Evolutionary conservation across 2,113 vertebrate species (phyloP).

Genomic region (Solea senegalensis): DNA sequence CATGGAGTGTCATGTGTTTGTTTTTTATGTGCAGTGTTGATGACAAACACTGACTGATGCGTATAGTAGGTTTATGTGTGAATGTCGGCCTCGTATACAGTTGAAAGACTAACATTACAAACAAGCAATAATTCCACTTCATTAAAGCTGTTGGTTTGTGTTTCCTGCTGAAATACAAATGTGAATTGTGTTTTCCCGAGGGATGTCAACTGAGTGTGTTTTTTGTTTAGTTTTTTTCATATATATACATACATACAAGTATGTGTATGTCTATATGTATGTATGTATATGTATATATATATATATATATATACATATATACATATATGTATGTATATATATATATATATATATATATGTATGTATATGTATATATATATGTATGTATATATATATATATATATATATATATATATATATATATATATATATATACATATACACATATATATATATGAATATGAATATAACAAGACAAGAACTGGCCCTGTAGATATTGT

Average conservation of each 20-base stretch:
- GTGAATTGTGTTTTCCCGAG: slow-evolving; percentile 56
- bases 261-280: too few species aligned
- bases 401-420: too few species aligned
- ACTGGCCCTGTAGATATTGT: slow-evolving; percentile 1
- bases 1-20: not conserved
- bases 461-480: slow-evolving; percentile 15
- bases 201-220: slow-evolving; percentile 24
- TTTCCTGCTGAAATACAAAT: slow-evolving; percentile 48
- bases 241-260: too few species aligned
- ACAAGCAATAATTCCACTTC: slow-evolving; percentile 63
- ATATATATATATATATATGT: too few species aligned
- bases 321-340: too few species aligned
- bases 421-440: too few species aligned
- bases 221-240: slow-evolving; percentile 29
- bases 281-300: too few species aligned
- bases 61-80: slow-evolving; percentile 22
- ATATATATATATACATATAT: too few species aligned
- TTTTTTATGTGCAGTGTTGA: slow-evolving; percentile 21
- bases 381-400: too few species aligned
- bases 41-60: slow-evolving; percentile 14
- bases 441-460: too few species aligned
- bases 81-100: slow-evolving; percentile 48
- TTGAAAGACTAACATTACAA: slow-evolving; percentile 38
- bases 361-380: too few species aligned
- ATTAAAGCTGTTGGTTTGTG: slow-evolving; percentile 38